Base-by-base conservation (phyloP, 2,113 vertebrate genomes). In the Circaetus gallicus region DNA sequence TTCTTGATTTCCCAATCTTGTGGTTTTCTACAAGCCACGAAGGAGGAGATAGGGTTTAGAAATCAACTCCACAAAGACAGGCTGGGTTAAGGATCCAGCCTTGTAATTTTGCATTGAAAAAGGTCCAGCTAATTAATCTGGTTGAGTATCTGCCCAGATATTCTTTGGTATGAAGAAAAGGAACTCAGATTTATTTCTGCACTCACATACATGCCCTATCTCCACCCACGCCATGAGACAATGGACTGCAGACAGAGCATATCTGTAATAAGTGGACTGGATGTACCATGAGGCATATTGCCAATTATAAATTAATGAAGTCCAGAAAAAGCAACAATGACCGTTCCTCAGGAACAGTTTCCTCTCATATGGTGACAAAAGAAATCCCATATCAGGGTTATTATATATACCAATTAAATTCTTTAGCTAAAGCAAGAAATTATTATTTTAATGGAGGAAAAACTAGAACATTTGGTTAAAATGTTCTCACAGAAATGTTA, bases 401-500 rank as follows among this genome's bases (percentile, higher is more conserved):
- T 89, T 89, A 65, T n/a, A 79, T 38, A 77, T 13, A 86, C 59
- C 71, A 95, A 94, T 93, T 95, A 95, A 61, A 92, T 80, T 31
- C 80, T 94, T 89, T 16, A 88, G 79, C 67, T 90, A 91, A 89
- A 93, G 81, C 15, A 86, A 92, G 92, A 95, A 85, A 82, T 19
- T 70, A 79, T 79, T 97, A 92, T 94, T 96, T 96, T 95, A 95
- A 95, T 91, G 76, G 38, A 82, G 61, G 47, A 86, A 59, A 89
- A 96, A 77, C 65, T 32, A 81, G 84, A 94, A 77, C 91, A 90
- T 86, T 95, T 92, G 70, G 71, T 93, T 82, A 79, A 94, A 92
- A 94, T 91, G 82, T 86, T 95, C 91, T 84, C 58, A 65, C 49
- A 91, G 90, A 96, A 89, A 92, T 94, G 89, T 92, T 96, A 94